These are phyloP conservation scores for Alentia gelatinosa DNA, from an alignment of 2,888 invertebrate species.

Conservation along the genomic window DNA sequence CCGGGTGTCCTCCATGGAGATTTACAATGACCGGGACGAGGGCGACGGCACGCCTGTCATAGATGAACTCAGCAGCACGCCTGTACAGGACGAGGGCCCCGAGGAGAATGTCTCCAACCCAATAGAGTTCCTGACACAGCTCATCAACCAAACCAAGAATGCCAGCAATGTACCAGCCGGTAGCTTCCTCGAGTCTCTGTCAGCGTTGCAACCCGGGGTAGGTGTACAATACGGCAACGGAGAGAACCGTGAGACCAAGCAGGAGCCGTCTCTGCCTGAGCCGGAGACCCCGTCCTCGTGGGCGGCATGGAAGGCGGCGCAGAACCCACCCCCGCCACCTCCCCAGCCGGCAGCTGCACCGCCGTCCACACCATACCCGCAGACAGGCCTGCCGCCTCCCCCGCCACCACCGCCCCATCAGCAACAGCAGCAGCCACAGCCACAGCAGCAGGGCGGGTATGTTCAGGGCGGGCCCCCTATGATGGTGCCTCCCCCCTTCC, in stretches of 20 bases:
- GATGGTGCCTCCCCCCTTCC: slow-evolving; percentile 41
- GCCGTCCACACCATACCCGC: background rate
- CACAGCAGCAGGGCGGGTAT: background rate
- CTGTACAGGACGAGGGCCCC: slow-evolving; percentile 60
- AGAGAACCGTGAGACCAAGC: background rate
- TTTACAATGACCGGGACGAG: slow-evolving; percentile 31
- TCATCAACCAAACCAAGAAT: slow-evolving; percentile 57
- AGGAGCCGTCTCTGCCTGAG: background rate
- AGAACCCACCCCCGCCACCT: slow-evolving; percentile 29
- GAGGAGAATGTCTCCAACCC: slow-evolving; percentile 50
- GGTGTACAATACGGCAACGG: background rate
- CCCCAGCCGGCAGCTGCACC: background rate
- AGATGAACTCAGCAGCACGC: slow-evolving; percentile 57
- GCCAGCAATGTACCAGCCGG: background rate
- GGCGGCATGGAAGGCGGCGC: slow-evolving; percentile 47
- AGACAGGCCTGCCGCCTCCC: background rate
- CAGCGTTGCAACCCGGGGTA: background rate
- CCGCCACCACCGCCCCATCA: background rate
- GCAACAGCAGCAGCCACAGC: background rate
- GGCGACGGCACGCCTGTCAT: slow-evolving; percentile 47
- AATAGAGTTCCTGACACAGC: slow-evolving; percentile 58
- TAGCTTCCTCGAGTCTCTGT: slow-evolving; percentile 33
- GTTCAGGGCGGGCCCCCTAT: background rate
- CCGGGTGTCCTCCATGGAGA: slow-evolving; percentile 6
- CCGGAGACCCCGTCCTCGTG: background rate